phyloP scores from a whole-genome alignment of 2,797 vertebrate species.

The Salarias fasciatus region DNA sequence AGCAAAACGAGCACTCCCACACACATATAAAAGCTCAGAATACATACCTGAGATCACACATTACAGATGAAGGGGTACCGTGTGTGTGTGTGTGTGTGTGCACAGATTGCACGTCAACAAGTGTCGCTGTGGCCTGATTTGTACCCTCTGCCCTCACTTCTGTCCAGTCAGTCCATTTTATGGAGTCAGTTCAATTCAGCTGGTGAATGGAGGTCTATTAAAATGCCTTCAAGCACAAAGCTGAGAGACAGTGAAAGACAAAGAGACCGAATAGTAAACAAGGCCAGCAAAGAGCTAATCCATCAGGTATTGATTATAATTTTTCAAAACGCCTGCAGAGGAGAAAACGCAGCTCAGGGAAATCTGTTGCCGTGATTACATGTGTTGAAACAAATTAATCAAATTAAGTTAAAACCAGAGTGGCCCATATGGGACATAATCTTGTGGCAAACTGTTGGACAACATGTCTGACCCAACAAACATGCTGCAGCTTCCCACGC shows the following conservation, averaged over 20 bases:
- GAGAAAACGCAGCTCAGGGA: conserved; percentile 10
- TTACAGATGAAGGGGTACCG: conserved; percentile 30
- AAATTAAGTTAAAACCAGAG: conserved; percentile 45
- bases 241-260: conserved; percentile 5
- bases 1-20: conserved; percentile 47
- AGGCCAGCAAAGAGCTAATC: conserved; percentile 15
- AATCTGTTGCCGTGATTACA: conserved; percentile 22
- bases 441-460: conserved; percentile 10
- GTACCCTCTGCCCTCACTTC: conserved; percentile 32
- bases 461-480: conserved; percentile 28
- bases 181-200: conserved; percentile 43
- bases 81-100: conserved; percentile 21
- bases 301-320: conserved; percentile 24
- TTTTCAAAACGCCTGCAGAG: conserved; percentile 11
- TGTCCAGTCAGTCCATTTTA: conserved; percentile 56
- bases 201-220: conserved; percentile 35
- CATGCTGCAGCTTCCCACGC: conserved; percentile 32
- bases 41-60: conserved; percentile 41
- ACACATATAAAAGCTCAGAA: conserved; percentile 32
- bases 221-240: conserved; percentile 38
- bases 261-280: conserved; percentile 16
- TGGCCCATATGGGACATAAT: conserved; percentile 41
- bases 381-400: conserved; percentile 41
- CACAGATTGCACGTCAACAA: conserved; percentile 42
- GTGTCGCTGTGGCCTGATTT: conserved; percentile 56